phyloP scores from a whole-genome alignment of 2,797 vertebrate genomes.

The Phoeniculus purpureus region DNA sequence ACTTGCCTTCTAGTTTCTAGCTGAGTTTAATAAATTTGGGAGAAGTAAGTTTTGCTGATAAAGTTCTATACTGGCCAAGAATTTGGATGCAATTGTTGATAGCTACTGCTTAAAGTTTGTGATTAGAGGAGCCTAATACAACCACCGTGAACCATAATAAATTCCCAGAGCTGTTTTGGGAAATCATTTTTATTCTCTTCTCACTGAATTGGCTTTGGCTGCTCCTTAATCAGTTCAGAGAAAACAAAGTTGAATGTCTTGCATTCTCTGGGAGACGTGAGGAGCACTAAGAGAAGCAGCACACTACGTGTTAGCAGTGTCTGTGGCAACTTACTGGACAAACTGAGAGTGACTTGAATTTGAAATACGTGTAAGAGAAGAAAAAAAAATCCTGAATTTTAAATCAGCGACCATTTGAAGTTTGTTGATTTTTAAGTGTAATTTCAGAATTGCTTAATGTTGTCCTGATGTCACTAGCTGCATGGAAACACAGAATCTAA shows the following conservation, averaged over 20 bases:
- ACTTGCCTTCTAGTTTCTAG: slow-evolving; percentile 61
- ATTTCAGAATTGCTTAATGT: background rate
- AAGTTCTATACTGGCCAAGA: background rate
- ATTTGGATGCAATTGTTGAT: background rate
- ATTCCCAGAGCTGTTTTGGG: background rate
- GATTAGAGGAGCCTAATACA: background rate
- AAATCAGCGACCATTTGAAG: background rate
- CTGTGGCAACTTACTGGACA: background rate
- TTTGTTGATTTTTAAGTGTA: background rate
- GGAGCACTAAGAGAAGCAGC: background rate
- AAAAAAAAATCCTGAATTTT: background rate
- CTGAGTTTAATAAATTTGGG: slow-evolving; percentile 7
- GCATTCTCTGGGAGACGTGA: background rate
- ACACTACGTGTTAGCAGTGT: background rate
- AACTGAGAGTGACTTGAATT: background rate
- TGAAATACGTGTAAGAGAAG: background rate
- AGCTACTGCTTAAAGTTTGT: background rate
- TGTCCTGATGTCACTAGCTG: background rate
- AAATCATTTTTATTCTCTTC: background rate
- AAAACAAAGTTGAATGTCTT: background rate
- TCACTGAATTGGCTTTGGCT: background rate
- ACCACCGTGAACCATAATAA: background rate
- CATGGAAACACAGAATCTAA: background rate
- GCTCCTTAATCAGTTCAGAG: background rate
- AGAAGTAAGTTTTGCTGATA: slow-evolving; percentile 25